Percentiles rank a stretch among this genome's conserved stretches.
phyloP scores from a whole-genome alignment of 64 coral and sea anemone species.

The Pocillopora damicornis region DNA sequence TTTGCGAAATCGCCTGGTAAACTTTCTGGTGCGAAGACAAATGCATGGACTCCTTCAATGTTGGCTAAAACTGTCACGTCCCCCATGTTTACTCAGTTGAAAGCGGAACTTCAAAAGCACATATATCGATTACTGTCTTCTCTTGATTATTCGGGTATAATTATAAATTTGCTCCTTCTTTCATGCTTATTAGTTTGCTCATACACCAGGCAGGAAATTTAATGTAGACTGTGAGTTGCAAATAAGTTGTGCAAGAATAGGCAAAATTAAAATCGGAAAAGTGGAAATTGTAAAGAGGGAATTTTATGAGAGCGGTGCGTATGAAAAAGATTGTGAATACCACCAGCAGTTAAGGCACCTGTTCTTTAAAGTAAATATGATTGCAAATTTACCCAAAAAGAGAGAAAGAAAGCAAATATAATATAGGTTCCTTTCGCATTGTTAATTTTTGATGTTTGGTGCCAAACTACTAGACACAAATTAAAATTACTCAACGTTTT shows the following conservation, averaged over 20 bases:
- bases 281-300: neutral
- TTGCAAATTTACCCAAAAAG: neutral
- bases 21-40: neutral
- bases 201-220: neutral
- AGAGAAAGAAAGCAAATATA: conserved; percentile 1
- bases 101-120: neutral
- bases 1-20: neutral
- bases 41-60: neutral
- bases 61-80: neutral
- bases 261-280: neutral
- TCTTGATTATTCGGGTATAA: neutral
- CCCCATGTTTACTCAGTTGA: neutral
- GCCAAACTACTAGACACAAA: too few species aligned
- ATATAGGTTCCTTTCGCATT: neutral
- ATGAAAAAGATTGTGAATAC: neutral
- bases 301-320: neutral
- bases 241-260: neutral
- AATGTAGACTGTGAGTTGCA: neutral
- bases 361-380: conserved; percentile 6
- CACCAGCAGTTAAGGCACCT: conserved; percentile 1
- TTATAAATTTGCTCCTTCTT: neutral
- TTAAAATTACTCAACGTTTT: too few species aligned
- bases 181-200: neutral
- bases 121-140: neutral
- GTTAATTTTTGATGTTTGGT: neutral